A percentile compares a stretch with the other conserved stretches of the same genome.
phyloP scores from a whole-genome alignment of 2,113 vertebrate species.

The Sylvietta virens region DNA sequence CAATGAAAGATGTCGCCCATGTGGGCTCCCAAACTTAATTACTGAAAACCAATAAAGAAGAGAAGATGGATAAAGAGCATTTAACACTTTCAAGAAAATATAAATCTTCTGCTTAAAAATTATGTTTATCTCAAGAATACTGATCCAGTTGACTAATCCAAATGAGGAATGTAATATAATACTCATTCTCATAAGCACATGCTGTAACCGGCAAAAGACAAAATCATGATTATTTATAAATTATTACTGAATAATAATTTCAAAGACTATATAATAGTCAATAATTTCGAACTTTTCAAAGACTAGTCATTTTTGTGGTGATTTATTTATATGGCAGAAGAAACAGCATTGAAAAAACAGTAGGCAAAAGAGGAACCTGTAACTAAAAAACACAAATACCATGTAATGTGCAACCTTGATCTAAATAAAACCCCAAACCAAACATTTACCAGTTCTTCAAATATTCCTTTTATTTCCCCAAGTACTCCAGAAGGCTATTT shows the following conservation, averaged over 20 bases:
- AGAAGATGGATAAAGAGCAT: not conserved
- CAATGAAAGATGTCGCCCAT: not conserved
- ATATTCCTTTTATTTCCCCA: not conserved
- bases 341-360: not conserved
- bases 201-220: not conserved
- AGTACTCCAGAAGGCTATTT: not conserved
- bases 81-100: not conserved
- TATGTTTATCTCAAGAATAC: not conserved
- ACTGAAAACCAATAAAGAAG: not conserved
- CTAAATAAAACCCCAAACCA: not conserved
- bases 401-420: not conserved
- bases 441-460: not conserved
- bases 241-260: not conserved
- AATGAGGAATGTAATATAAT: not conserved
- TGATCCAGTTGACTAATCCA: not conserved
- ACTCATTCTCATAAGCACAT: not conserved
- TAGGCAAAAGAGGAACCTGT: not conserved
- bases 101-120: not conserved
- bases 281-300: too few species aligned
- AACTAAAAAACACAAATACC: not conserved
- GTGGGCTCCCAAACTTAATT: not conserved
- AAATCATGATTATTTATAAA: not conserved
- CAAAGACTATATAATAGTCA: too few species aligned
- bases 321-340: not conserved
- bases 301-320: not conserved